phyloP scores from a whole-genome alignment of 1,140 invertebrate genomes.

The Cecropterus lyciades region DNA sequence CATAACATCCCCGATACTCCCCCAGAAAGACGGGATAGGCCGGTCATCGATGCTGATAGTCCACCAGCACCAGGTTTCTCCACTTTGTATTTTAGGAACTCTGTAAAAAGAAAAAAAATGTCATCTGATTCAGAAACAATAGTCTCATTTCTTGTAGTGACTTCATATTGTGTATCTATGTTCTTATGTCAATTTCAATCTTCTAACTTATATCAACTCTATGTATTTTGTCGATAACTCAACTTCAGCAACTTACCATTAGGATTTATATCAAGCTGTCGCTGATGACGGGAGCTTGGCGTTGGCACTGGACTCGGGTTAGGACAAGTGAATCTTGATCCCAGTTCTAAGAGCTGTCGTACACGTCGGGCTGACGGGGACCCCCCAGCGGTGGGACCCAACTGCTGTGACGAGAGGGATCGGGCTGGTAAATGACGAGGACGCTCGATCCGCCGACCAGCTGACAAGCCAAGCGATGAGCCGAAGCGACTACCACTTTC shows the following conservation, averaged over 20 bases:
- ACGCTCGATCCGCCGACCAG: slow-evolving; percentile 79
- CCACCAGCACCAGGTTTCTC: slow-evolving; percentile 89
- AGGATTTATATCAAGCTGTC: slow-evolving; percentile 94
- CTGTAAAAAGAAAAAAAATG: slow-evolving; percentile 73
- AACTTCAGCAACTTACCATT: slow-evolving; percentile 84
- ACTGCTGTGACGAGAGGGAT: slow-evolving; percentile 88
- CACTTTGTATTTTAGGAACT: slow-evolving; percentile 96
- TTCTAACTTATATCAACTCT: too few species aligned
- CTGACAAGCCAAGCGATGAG: slow-evolving; percentile 83
- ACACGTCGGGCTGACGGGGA: slow-evolving; percentile 91
- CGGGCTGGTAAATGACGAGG: slow-evolving; percentile 85
- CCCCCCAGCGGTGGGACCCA: slow-evolving; percentile 81
- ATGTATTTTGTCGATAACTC: too few species aligned
- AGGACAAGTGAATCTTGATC: slow-evolving; percentile 84
- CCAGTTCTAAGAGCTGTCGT: slow-evolving; percentile 91
- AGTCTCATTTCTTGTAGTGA: too few species aligned
- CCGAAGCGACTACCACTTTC: slow-evolving; percentile 84
- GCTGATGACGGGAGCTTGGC: slow-evolving; percentile 90
- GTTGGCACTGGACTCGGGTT: slow-evolving; percentile 89
- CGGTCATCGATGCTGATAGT: slow-evolving; percentile 75
- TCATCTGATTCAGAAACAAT: too few species aligned
- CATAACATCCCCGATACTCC: slow-evolving; percentile 95
- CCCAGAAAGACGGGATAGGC: slow-evolving; percentile 75
- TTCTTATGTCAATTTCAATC: too few species aligned
- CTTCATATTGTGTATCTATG: too few species aligned